These are phyloP conservation scores for Nicator chloris DNA, from an alignment of 2,113 vertebrate species.

Conservation along the genomic window DNA sequence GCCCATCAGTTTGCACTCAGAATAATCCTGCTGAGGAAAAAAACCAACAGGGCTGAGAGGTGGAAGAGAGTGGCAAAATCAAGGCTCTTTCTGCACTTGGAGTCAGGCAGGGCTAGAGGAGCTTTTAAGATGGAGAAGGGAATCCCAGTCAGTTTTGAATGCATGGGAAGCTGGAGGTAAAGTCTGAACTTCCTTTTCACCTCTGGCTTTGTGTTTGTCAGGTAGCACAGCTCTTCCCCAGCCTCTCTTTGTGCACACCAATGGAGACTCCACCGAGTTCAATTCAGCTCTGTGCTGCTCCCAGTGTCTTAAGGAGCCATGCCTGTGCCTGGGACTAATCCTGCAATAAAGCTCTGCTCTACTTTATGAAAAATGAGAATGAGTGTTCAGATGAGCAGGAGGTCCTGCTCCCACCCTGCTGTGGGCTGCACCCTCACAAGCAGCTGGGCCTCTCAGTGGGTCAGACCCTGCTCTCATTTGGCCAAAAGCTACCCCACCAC, in stretches of 20 bases:
- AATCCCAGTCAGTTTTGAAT: background rate
- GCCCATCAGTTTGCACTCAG: background rate
- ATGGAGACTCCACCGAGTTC: background rate
- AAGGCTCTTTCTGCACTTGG: background rate
- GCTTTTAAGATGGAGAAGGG: background rate
- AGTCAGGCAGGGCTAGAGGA: background rate
- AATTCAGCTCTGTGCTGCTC: background rate
- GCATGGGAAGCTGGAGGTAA: background rate
- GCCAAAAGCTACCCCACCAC: background rate
- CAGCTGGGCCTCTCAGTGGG: fast-evolving
- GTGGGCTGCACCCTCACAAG: background rate
- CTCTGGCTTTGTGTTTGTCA: background rate
- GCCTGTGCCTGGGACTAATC: background rate
- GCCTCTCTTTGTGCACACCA: background rate
- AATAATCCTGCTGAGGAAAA: background rate
- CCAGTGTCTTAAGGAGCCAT: background rate
- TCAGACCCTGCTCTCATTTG: background rate
- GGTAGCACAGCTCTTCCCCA: background rate
- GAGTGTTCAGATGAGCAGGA: background rate
- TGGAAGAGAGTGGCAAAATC: background rate
- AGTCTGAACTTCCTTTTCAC: background rate
- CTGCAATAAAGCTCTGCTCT: background rate
- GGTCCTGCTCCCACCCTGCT: background rate
- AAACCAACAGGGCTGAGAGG: background rate
- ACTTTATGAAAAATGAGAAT: background rate